Conservation (phyloP, 2,113 vertebrate species). For the Oxyura jamaicensis region DNA sequence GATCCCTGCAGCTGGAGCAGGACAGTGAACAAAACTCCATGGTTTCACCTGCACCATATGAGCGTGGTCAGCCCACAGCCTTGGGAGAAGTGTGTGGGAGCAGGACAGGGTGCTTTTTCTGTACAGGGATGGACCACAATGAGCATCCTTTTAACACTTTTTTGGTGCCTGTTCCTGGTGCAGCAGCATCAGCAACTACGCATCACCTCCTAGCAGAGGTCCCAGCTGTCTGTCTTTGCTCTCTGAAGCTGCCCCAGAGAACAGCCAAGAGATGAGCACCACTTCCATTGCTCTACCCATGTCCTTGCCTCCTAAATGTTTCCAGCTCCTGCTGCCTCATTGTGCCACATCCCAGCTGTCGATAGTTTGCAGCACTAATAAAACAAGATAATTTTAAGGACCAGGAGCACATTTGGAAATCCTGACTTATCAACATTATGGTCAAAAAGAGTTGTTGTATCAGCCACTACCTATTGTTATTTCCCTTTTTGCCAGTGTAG, state of each 20-base stretch:
- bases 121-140: neutral
- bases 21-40: neutral
- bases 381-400: neutral
- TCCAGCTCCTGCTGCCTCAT: neutral
- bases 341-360: neutral
- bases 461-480: neutral
- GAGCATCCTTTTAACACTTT: neutral
- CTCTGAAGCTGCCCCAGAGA: neutral
- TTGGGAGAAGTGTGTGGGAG: neutral
- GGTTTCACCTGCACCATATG: neutral
- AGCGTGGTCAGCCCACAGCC: neutral
- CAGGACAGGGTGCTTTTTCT: neutral
- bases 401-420: neutral
- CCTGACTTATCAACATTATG: neutral
- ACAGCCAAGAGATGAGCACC: neutral
- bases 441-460: neutral
- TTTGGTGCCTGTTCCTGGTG: rapidly evolving
- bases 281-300: neutral
- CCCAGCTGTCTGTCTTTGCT: neutral
- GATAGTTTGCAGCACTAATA: neutral
- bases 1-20: neutral
- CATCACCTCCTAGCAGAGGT: neutral
- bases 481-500: neutral
- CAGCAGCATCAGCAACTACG: rapidly evolving
- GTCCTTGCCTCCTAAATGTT: neutral